Base-by-base conservation (phyloP, 1,140 invertebrate species). In the Hydropsyche tenuis region DNA sequence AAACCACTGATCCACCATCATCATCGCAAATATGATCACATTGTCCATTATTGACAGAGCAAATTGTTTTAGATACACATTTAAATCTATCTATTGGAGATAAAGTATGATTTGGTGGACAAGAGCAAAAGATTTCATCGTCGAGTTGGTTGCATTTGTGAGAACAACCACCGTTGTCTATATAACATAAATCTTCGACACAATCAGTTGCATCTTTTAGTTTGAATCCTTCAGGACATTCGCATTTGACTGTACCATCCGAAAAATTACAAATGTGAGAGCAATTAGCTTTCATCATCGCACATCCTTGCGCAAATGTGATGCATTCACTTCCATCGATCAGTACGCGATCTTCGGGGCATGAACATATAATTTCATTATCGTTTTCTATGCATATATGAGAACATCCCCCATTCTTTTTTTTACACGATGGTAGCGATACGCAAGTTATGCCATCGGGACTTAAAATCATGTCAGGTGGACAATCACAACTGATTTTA, bases 1-100 rank as follows among this genome's bases (percentile, higher is more conserved):
- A 86, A 81, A 92, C 94, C 73, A 90, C 88, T 80, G 91, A 94
- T 2, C 90, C 91, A 9, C 92, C 92, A 82, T 89, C 88, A 82
- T 89, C 89, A 76, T 95, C 94, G 27, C 53, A 56, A n/a, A 56
- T 30, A 16, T 60, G 51, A 0, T 20, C 16, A 60, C 69, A 72
- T 25, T n/a, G 14, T n/a, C 56, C 53, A 16, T 45, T 51, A n/a
- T 69, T 51, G 2, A 18, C 16, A 1, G 45, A 0, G 20, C 27
- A 22, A 87, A 9, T 60, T 2, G 90, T 80, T 91, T 85, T 78
- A 0, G 84, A 7, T 27, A 85, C 85, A 4, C 78, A 30, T 69
- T 84, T 85, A 12, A 78, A 79, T 23, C 70, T 81, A 37, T 80
- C 78, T 18, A 84, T 81, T 3, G 72, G 66, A 0, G 73, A 83